These are phyloP conservation scores for Ambastaia sidthimunki DNA, from an alignment of 2,797 vertebrate species.

Conservation along the genomic window DNA sequence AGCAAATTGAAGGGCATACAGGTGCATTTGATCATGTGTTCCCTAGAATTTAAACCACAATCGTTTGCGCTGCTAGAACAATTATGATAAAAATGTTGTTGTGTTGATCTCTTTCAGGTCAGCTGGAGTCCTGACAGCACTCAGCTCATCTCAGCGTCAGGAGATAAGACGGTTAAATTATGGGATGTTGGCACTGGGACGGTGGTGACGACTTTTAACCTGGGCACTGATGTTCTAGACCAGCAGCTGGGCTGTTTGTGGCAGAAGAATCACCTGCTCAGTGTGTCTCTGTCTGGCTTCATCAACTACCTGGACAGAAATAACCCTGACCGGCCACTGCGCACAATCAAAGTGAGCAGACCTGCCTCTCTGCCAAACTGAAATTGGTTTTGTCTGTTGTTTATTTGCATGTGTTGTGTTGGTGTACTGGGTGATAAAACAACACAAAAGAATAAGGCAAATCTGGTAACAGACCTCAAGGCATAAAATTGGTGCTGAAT, in stretches of 20 bases:
- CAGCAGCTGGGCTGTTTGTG: conserved; percentile 98
- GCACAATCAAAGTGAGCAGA: conserved; percentile 85
- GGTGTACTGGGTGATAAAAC: no score
- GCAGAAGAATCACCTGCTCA: conserved; percentile 91
- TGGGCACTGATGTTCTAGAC: conserved; percentile 88
- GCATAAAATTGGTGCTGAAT: no score
- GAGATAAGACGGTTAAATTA: conserved; percentile 95
- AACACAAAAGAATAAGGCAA: background rate
- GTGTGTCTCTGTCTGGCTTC: conserved; percentile 90
- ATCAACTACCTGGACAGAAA: conserved; percentile 98
- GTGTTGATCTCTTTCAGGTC: conserved; percentile 57
- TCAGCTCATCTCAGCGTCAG: conserved; percentile 93
- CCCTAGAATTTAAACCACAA: no score
- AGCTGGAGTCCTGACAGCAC: conserved; percentile 92
- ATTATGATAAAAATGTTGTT: background rate
- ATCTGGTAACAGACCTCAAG: no score
- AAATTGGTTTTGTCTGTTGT: background rate
- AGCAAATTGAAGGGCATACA: no score
- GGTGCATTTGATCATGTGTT: no score
- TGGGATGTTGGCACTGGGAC: conserved; percentile 89
- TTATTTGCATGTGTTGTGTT: background rate
- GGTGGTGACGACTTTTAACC: conserved; percentile 86
- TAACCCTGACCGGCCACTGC: conserved; percentile 88
- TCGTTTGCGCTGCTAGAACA: no score
- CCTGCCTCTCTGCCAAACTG: background rate